These are phyloP conservation scores for Anthopleura xanthogrammica DNA, from an alignment of 92 coral and sea anemone species.

Conservation along the genomic window DNA sequence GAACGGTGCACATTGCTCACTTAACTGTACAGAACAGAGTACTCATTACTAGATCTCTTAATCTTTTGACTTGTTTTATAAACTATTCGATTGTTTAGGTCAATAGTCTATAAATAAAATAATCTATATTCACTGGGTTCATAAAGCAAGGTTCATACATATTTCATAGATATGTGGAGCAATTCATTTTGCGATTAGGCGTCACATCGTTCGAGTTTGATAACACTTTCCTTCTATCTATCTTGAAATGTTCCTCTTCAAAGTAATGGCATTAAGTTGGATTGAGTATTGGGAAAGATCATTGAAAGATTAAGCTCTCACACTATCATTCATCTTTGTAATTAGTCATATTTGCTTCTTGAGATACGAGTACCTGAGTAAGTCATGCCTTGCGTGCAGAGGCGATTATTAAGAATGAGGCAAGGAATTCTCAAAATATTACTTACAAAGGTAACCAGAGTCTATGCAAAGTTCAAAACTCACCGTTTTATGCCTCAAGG, in stretches of 20 bases:
- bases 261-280: not conserved
- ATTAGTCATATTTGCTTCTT: not conserved
- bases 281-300: not conserved
- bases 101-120: not conserved
- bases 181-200: not conserved
- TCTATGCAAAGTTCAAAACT: too few species aligned
- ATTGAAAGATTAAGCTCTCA: not conserved
- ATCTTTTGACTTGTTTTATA: not conserved
- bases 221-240: not conserved
- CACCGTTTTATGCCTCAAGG: too few species aligned
- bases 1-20: not conserved
- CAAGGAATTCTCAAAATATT: too few species aligned
- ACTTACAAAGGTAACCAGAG: too few species aligned
- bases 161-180: too few species aligned
- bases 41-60: too few species aligned
- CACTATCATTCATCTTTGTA: too few species aligned
- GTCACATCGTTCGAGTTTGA: not conserved
- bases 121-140: too few species aligned
- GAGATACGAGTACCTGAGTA: not conserved
- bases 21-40: too few species aligned
- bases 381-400: not conserved
- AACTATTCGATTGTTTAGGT: not conserved
- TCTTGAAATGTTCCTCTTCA: constrained; percentile 1
- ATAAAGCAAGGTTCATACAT: too few species aligned
- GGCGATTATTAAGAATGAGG: too few species aligned